Percentiles rank a stretch among this genome's conserved stretches.
phyloP scores from a whole-genome alignment of 2,888 invertebrate genomes.

The Drosophila niveifrons region DNA sequence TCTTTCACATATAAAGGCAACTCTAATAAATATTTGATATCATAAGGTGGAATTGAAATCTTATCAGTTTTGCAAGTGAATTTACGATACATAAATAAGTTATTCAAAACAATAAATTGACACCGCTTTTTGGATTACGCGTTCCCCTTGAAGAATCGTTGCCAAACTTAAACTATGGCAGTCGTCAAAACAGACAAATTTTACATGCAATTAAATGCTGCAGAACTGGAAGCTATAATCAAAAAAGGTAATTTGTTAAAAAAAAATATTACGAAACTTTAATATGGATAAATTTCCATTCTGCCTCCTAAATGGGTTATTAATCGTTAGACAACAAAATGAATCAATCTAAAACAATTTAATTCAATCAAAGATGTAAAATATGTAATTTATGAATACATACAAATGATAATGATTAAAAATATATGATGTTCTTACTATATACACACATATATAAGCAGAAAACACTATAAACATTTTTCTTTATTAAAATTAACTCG shows the following conservation, averaged over 20 bases:
- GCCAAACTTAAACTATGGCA: slow-evolving; percentile 56
- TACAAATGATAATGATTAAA: not conserved
- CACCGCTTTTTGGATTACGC: slow-evolving; percentile 68
- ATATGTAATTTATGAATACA: no score
- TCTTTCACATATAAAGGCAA: slow-evolving; percentile 3
- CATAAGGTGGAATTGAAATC: slow-evolving; percentile 36
- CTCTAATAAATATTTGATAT: slow-evolving; percentile 38
- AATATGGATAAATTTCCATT: not conserved
- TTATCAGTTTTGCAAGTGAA: slow-evolving; percentile 46
- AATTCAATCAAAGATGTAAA: no score
- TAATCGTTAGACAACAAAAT: no score
- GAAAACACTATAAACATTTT: slow-evolving; percentile 10
- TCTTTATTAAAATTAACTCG: not conserved
- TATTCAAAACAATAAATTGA: slow-evolving; percentile 17
- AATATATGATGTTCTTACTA: slow-evolving; percentile 4
- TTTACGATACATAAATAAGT: slow-evolving; percentile 20
- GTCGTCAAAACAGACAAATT: slow-evolving; percentile 70
- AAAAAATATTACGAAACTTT: not conserved
- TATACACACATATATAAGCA: slow-evolving; percentile 6
- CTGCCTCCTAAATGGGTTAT: slow-evolving; percentile 43
- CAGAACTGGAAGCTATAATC: slow-evolving; percentile 84
- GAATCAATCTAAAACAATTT: no score
- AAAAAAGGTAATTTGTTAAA: slow-evolving; percentile 82
- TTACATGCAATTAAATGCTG: slow-evolving; percentile 83
- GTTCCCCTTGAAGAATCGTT: slow-evolving; percentile 31